Base-by-base conservation (phyloP, 2,113 vertebrate genomes). In the Globicephala melas region DNA sequence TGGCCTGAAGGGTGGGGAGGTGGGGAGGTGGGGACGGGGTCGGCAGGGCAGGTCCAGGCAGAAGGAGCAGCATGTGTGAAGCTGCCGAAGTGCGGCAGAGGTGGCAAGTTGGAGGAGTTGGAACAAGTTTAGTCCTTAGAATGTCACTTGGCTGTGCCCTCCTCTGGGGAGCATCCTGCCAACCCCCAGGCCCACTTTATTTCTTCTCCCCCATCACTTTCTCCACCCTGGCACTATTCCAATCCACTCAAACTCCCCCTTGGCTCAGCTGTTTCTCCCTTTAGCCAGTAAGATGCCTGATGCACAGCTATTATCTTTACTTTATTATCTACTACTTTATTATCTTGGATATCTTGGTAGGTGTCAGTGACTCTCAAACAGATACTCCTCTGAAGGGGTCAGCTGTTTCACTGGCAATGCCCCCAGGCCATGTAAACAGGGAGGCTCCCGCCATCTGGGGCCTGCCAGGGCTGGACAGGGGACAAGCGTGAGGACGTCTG, bases 271-370 rank as follows among this genome's bases (percentile, higher is more conserved):
- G 3, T 83, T 80, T 94, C 41, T 88, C 58, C 12, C 10, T 21
- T 67, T 26, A 36, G 21, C 28, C 88, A 68, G 73, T 28, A 55
- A 91, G 36, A 8, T 80, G 36, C 63, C 82, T 33, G 36, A 92
- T 23, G 38, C 11, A 92, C 76, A 62, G 21, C 36, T 36, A 13
- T 50, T 50, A 14, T 50, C 47, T 50, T 88, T 63, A 9, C 82
- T 86, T 73, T 33, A 15, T 33, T 62, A 74, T 70, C 41, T 65
- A 50, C 84, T 63, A 9, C 82, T 86, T 73, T 33, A 15, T 33
- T 67, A 74, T 70, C 41, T 65, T 95, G 65, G 17, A 3, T 86
- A 31, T 88, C 36, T 63, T 86, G 38, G 44, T 76, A 68, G 89
- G 11, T 28, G 31, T 55, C 62, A 73, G 44, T 0, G 3, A n/a